phyloP scores from a whole-genome alignment of 1,140 invertebrate species.

The Proctacanthus coquilletti region DNA sequence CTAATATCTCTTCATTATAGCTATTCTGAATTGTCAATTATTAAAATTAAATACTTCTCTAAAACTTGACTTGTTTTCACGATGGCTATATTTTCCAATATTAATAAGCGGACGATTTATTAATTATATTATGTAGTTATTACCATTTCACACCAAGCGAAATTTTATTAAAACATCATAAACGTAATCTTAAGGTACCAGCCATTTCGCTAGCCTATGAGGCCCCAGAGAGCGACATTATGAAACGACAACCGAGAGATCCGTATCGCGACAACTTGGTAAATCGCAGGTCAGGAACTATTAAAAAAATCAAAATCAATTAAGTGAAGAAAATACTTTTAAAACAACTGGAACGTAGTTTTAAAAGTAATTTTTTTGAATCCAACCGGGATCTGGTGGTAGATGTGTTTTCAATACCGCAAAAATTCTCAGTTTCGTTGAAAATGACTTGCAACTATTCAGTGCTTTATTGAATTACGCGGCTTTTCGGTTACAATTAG shows the following conservation, averaged over 20 bases:
- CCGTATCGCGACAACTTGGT: constrained; percentile 89
- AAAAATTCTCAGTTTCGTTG: too few species aligned
- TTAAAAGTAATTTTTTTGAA: not conserved
- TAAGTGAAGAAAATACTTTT: not conserved
- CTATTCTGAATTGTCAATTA: too few species aligned
- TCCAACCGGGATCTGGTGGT: not conserved
- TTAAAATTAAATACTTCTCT: too few species aligned
- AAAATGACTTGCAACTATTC: too few species aligned
- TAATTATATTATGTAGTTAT: not conserved
- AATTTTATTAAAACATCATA: constrained; percentile 3
- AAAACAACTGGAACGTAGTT: not conserved
- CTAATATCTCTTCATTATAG: too few species aligned
- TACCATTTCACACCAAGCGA: not conserved
- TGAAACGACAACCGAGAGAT: constrained; percentile 90
- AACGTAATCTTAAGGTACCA: constrained; percentile 75
- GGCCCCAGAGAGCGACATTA: constrained; percentile 90
- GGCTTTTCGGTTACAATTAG: too few species aligned
- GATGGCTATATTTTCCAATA: too few species aligned
- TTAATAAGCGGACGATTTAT: too few species aligned
- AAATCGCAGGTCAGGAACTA: constrained; percentile 63
- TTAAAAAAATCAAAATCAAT: constrained; percentile 1
- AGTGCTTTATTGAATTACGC: too few species aligned
- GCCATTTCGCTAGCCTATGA: constrained; percentile 95
- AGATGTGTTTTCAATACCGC: too few species aligned
- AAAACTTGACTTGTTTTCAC: too few species aligned